Percentiles rank a stretch among this genome's conserved stretches.
phyloP scores from a whole-genome alignment of 2,888 invertebrate species.

The Pediacus dermestoides region DNA sequence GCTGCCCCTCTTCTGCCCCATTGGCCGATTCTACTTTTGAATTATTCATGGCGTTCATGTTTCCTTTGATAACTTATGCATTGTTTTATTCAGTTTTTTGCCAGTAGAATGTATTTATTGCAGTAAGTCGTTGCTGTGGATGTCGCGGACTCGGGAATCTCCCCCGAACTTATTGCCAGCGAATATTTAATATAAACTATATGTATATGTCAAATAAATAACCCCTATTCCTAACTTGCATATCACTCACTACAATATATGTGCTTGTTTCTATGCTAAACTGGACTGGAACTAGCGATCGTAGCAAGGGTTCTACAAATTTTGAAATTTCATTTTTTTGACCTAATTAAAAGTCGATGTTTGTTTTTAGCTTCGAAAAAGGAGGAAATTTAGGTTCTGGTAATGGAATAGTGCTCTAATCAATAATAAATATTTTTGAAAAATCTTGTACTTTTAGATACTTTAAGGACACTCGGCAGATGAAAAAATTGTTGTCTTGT shows the following conservation, averaged over 20 bases:
- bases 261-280: too few species aligned
- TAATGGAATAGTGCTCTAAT: too few species aligned
- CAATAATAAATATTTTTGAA: too few species aligned
- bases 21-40: constrained; percentile 25
- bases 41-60: constrained; percentile 22
- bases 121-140: constrained; percentile 26
- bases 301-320: too few species aligned
- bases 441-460: too few species aligned
- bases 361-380: too few species aligned
- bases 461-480: too few species aligned
- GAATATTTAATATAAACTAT: constrained; percentile 49
- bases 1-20: constrained; percentile 32
- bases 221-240: constrained; percentile 35
- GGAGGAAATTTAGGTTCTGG: too few species aligned
- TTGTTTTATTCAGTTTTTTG: constrained; percentile 19
- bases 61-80: constrained; percentile 24
- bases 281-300: too few species aligned
- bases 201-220: constrained; percentile 45
- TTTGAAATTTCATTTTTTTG: too few species aligned
- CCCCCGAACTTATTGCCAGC: constrained; percentile 46
- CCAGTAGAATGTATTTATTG: constrained; percentile 17
- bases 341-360: too few species aligned
- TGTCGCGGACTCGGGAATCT: constrained; percentile 32
- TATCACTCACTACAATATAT: constrained; percentile 33
- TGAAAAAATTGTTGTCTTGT: too few species aligned